These are phyloP conservation scores for Hipparchia sbordonii DNA, from an alignment of 2,888 invertebrate genomes.

Conservation along the genomic window DNA sequence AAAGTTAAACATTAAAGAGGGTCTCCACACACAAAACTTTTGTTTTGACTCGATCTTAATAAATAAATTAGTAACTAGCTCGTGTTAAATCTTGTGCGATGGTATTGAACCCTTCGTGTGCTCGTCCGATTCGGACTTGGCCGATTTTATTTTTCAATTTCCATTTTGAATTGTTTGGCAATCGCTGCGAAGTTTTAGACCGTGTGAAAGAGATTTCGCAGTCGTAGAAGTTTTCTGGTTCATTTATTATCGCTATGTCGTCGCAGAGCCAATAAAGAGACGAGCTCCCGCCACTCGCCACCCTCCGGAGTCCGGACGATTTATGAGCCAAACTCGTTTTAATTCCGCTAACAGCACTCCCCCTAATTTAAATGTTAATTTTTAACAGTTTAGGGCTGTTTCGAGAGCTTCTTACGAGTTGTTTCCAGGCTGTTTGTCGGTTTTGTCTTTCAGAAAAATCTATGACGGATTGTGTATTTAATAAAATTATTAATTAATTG, in stretches of 20 bases:
- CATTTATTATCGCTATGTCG: conserved; percentile 80
- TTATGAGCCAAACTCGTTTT: conserved; percentile 76
- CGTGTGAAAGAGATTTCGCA: conserved; percentile 24
- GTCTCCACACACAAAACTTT: too few relatives aligned
- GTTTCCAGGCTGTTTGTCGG: conserved; percentile 33
- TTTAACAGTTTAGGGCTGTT: conserved; percentile 78
- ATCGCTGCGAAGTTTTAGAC: not conserved
- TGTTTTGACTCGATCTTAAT: too few relatives aligned
- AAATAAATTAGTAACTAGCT: too few relatives aligned
- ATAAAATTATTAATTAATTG: too few relatives aligned
- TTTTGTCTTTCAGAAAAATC: conserved; percentile 26
- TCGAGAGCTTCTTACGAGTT: conserved; percentile 70
- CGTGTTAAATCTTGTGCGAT: too few relatives aligned
- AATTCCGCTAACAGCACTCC: conserved; percentile 79
- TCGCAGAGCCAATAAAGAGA: conserved; percentile 73
- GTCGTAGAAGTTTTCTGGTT: conserved; percentile 79
- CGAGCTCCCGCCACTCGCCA: conserved; percentile 57
- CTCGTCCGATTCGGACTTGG: too few relatives aligned
- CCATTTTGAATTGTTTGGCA: too few relatives aligned
- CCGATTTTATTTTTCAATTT: too few relatives aligned
- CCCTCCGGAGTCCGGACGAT: conserved; percentile 67
- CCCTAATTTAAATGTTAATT: conserved; percentile 81
- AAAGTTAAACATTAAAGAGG: too few relatives aligned
- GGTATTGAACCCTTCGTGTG: too few relatives aligned
- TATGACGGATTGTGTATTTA: not conserved